A percentile compares a stretch with the other conserved stretches of the same genome.
phyloP scores from a whole-genome alignment of 2,888 invertebrate genomes.

The Drosophila putrida region DNA sequence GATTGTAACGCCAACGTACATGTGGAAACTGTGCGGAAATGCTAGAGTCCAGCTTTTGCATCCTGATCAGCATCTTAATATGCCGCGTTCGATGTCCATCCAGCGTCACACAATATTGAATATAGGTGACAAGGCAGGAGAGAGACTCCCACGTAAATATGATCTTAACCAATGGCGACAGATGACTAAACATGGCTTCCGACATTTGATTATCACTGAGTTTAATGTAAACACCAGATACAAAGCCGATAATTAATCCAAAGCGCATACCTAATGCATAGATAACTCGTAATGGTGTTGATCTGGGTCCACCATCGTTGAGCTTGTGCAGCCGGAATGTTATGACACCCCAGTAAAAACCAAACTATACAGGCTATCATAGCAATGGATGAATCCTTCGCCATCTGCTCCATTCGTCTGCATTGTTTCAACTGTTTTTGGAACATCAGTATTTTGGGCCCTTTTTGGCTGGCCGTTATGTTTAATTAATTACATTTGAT shows the following conservation, averaged over 20 bases:
- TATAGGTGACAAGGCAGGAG: conserved; percentile 58
- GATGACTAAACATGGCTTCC: conserved; percentile 59
- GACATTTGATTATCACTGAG: conserved; percentile 51
- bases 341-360: conserved; percentile 65
- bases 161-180: conserved; percentile 73
- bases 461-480: not conserved
- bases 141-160: conserved; percentile 70
- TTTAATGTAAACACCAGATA: conserved; percentile 64
- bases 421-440: conserved; percentile 23
- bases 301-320: conserved; percentile 40
- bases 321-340: conserved; percentile 55
- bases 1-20: conserved; percentile 78
- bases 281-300: conserved; percentile 29
- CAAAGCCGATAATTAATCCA: conserved; percentile 52
- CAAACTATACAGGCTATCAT: conserved; percentile 64
- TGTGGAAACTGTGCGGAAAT: conserved; percentile 62
- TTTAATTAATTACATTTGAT: conserved; percentile 34
- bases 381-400: conserved; percentile 65
- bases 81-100: conserved; percentile 66
- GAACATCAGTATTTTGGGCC: not conserved
- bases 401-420: not conserved
- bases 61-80: conserved; percentile 51
- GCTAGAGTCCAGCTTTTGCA: conserved; percentile 69
- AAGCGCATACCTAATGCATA: conserved; percentile 45
- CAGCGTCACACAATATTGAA: conserved; percentile 52